A percentile compares a stretch with the other conserved stretches of the same genome.
Conservation (phyloP, 2,888 invertebrate species). For the Trissonchulus sp. region DNA sequence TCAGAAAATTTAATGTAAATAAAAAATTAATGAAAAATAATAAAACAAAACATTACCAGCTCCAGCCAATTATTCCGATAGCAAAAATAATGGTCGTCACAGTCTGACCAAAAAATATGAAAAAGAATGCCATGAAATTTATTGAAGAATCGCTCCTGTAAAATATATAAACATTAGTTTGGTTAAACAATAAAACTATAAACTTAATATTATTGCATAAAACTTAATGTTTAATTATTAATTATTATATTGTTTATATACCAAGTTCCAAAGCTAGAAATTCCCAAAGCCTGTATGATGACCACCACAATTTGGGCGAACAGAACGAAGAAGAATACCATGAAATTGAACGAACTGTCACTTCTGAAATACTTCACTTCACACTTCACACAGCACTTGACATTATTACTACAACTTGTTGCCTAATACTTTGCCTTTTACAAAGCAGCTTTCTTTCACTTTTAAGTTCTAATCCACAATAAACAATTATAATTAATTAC, state of each 20-base stretch:
- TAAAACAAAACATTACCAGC: constrained; percentile 12
- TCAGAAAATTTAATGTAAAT: too few relatives aligned
- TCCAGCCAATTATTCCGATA: constrained; percentile 23
- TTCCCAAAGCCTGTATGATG: constrained; percentile 78
- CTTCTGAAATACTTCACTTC: constrained; percentile 70
- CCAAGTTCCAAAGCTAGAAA: constrained; percentile 77
- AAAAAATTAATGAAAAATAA: too few relatives aligned
- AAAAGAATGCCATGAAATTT: constrained; percentile 28
- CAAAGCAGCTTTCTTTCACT: too few relatives aligned
- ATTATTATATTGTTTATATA: constrained; percentile 60
- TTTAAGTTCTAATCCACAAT: too few relatives aligned
- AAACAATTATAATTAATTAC: too few relatives aligned
- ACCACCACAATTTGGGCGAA: constrained; percentile 88
- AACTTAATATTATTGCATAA: background rate
- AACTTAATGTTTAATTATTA: too few relatives aligned
- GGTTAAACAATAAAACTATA: background rate
- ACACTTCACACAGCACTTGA: too few relatives aligned
- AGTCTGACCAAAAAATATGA: constrained; percentile 25
- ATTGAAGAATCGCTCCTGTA: constrained; percentile 77
- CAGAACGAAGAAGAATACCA: constrained; percentile 56
- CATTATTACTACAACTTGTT: too few relatives aligned
- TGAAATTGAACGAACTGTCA: constrained; percentile 93
- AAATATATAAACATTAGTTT: constrained; percentile 33
- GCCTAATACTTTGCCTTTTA: too few relatives aligned
- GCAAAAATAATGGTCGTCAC: constrained; percentile 15